Base-by-base conservation (phyloP, 2,113 vertebrate species). In the Leucosticte australis region DNA sequence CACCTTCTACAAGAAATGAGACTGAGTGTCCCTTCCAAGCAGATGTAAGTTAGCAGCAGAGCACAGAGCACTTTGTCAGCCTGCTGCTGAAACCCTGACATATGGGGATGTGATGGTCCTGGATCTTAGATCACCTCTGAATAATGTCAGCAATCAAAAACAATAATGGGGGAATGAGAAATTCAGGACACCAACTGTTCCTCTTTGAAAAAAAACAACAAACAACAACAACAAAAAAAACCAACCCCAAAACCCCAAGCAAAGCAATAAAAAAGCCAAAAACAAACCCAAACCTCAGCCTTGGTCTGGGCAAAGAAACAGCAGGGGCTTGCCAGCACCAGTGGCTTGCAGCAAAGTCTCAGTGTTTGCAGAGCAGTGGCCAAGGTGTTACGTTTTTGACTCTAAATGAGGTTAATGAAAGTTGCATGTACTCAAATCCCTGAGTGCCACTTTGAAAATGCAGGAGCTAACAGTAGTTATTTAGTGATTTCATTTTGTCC, bases 321-420 rank as follows among this genome's bases (percentile, higher is more conserved):
- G 59, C 0, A 0, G 53, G 39, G 67, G 26, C 30, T 90, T 93
- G 92, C 94, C 92, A 96, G 79, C 33, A 69, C 12, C 28, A 47
- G 90, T 62, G 88, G 50, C 75, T 90, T 67, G 50, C 28, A 86
- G 78, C 46, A 50, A 18, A 87, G 53, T 37, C 63, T 70, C 0
- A 0, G 23, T 2, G 50, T 46, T 88, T 2, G 8, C 46, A 23
- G 83, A 90, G 14, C 21, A 0, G 83, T 77, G 88, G 94, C 92
- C 86, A 77, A 85, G 39, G 71, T 63, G 94, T 83, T 90, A 65
- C 0, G 13, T 62, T 88, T 90, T 93, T 46, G 13, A 53, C 76
- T 94, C 62, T 77, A 88, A 93, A 92, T 83, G 63, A 86, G 85
- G 94, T 92, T 96, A 95, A 95, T 94, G 85, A 75, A 92, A 97